Base-by-base conservation (phyloP, 2,113 vertebrate genomes). In the Malurus alboscapulatus region DNA sequence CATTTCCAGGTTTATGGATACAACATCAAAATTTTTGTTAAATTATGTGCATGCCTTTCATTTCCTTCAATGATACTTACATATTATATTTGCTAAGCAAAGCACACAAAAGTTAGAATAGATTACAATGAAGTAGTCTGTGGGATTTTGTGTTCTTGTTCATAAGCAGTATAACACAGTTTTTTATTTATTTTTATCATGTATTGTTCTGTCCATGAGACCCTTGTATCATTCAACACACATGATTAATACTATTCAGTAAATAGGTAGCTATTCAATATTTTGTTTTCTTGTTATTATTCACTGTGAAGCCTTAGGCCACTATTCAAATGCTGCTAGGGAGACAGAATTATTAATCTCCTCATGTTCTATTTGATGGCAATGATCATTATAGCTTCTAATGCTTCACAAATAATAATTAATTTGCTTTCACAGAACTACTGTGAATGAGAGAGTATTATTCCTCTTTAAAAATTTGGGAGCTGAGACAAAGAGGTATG, bases 281-380 rank as follows among this genome's bases (percentile, higher is more conserved):
- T 76, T 83, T 83, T 67, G 24, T 18, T 88, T 86, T 65, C 36
- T 86, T 3, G 2, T 76, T 55, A 76, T 88, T 88, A 86, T 83
- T 73, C 29, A 62, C 15, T 29, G 17, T 65, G 62, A n/a, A 92
- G 55, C 86, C 72, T 57, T 47, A 90, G 42, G 29, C 5, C 7
- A 66, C 63, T 57, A 69, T 73, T 86, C 25, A 93, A 40, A 58
- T 72, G 20, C 12, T 51, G 2, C 38, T 54, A 48, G 12, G 20
- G 72, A 80, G 79, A 73, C 13, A 73, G 45, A 77, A 73, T 86
- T 92, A 92, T 76, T 85, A 73, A 85, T 82, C 73, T 91, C 29
- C 6, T 74, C 50, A 21, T 68, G 21, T 6, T 48, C 51, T 63
- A 67, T 95, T 69, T 84, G 5, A 57, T 86, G 50, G 4, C 9